Conservation (phyloP, 2,797 vertebrate genomes). For the Bucorvus abyssinicus region DNA sequence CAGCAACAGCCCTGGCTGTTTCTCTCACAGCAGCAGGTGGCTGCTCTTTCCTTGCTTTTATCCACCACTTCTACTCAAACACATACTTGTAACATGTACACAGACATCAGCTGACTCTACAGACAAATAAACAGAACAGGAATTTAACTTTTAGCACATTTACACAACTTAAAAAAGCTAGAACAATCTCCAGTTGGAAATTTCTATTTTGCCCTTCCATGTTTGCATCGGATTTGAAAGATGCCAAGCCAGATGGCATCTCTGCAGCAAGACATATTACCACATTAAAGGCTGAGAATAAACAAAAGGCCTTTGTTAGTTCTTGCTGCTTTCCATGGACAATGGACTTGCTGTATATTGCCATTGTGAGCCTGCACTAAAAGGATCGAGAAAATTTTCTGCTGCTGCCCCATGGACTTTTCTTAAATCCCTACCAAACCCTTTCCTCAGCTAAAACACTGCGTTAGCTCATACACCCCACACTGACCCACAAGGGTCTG, state of each 20-base stretch:
- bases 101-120: neutral
- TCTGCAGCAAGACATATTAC: neutral
- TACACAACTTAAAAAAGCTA: neutral
- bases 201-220: neutral
- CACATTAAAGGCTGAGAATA: neutral
- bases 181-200: neutral
- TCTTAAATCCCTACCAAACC: neutral
- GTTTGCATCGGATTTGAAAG: neutral
- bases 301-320: neutral
- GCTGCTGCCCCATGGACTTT: neutral
- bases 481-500: neutral
- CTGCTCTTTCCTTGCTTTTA: neutral
- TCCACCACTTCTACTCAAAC: neutral
- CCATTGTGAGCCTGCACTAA: neutral
- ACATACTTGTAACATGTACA: fast-evolving
- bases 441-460: neutral
- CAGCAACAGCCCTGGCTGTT: fast-evolving
- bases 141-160: neutral
- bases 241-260: neutral
- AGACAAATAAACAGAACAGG: neutral
- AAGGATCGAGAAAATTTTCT: neutral
- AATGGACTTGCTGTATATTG: neutral
- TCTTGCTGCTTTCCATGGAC: neutral
- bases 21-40: neutral
- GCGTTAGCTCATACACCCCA: fast-evolving